Evolutionary conservation across 2,888 invertebrate species (phyloP), one percentile per base, ranked within the genome.

Genomic region (Ptilodon capucinus): DNA sequence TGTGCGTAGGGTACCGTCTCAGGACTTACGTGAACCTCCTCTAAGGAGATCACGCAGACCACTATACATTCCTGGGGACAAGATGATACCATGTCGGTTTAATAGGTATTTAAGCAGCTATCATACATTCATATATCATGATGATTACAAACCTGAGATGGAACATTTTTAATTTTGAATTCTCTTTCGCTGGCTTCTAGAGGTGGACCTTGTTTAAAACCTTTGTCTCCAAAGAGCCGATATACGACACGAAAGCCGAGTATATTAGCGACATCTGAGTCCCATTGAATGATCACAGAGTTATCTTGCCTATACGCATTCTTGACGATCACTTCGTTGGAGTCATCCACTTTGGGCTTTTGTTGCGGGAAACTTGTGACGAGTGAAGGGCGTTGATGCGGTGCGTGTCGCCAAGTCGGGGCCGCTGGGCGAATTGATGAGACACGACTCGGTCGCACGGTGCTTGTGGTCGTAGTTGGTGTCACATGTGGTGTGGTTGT

Each of bases 151-250:
- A 96, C 96, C 93, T 96, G 97, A 8, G 95, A 94, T 38, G 97
- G 97, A 51, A 98, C 97, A 74, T 97, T 97, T 86, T 97, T 97
- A 51, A 98, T 97, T 86, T 96, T 97, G 75, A 97, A 97, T 84
- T 97, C 97, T 68, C 97, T 91, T 85, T 97, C 97, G 72, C 96
- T 96, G 16, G 97, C 95, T 83, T 97, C 97, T 48, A 98, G 84
- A 1, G 97, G 97, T 13, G 97, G 97, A 4, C 97, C 97, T 79
- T 97, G 96, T 70, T 97, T 97, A 85, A 97, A 98, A 64, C 93
- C 95, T 75, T 96, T 95, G 70, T 97, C 97, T 4, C 97, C 98
- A 71, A 98, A 98, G 35, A 97, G 90, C 46, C 97, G 91, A 79
- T 97, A 97, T 17, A 97, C 96, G 9, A 97, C 97, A 51, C 97